A percentile compares a stretch with the other conserved stretches of the same genome.
These are phyloP conservation scores for Agelastica alni DNA, from an alignment of 2,888 invertebrate genomes.

Conservation along the genomic window DNA sequence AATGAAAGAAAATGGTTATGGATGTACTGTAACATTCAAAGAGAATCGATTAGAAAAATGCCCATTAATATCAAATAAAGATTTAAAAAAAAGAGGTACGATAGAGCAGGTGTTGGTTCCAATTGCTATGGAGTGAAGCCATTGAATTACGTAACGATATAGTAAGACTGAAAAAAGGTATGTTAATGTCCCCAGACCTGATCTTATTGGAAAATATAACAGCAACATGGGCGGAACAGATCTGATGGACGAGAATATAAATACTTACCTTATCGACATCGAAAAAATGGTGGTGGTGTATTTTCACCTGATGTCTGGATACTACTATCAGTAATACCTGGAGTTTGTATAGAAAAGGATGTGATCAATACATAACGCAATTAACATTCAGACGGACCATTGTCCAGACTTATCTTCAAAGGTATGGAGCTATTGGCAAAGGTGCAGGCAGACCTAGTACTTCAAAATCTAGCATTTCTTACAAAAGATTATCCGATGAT, in stretches of 20 bases:
- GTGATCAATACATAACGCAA: too few relatives aligned
- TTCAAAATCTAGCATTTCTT: too few relatives aligned
- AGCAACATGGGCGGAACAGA: slow-evolving; percentile 9
- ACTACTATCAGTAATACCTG: too few relatives aligned
- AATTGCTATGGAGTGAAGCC: background rate
- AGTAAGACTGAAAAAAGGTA: background rate
- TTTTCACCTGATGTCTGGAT: too few relatives aligned
- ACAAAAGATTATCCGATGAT: too few relatives aligned
- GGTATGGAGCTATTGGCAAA: background rate
- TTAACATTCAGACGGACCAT: too few relatives aligned
- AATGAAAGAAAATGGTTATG: slow-evolving; percentile 8
- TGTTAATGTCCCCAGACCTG: background rate
- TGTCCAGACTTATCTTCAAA: too few relatives aligned
- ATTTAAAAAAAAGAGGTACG: background rate
- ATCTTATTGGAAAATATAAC: slow-evolving; percentile 4
- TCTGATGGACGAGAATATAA: slow-evolving; percentile 22
- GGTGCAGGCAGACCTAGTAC: too few relatives aligned
- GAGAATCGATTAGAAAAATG: slow-evolving; percentile 14
- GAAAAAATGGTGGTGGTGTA: background rate
- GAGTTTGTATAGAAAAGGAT: too few relatives aligned
- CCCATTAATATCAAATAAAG: background rate
- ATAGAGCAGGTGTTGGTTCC: background rate
- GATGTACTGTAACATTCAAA: slow-evolving; percentile 17
- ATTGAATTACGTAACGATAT: background rate
- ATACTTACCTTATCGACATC: background rate